Evolutionary conservation across 2,888 invertebrate species (phyloP).

Genomic region (Charanyca ferruginea): DNA sequence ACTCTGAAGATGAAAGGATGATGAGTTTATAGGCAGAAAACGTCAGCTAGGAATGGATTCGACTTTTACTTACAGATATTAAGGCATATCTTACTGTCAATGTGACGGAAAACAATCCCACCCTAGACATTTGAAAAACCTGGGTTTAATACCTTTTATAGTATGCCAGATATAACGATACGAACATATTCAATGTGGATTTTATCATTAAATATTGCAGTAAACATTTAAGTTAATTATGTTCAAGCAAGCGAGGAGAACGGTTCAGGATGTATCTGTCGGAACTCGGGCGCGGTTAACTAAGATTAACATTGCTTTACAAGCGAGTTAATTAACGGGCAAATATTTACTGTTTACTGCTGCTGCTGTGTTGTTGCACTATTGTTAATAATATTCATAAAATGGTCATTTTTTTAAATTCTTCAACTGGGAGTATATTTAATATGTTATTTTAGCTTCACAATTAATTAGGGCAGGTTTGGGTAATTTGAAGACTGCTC

Average conservation of each 20-base stretch:
- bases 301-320: conserved; percentile 39
- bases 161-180: not conserved
- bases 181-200: not conserved
- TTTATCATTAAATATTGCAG: conserved; percentile 16
- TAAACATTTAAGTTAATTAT: conserved; percentile 42
- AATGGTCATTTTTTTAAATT: conserved; percentile 11
- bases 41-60: too few species aligned
- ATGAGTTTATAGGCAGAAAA: too few species aligned
- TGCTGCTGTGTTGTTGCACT: not conserved
- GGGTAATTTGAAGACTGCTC: too few species aligned
- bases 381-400: conserved; percentile 10
- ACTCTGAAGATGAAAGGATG: not conserved
- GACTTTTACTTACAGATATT: too few species aligned
- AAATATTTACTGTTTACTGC: conserved; percentile 12
- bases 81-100: not conserved
- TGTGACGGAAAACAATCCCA: not conserved
- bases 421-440: not conserved
- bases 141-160: too few species aligned
- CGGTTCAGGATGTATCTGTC: conserved; percentile 45
- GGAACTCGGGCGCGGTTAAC: conserved; percentile 40
- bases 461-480: not conserved
- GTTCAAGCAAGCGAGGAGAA: conserved; percentile 45
- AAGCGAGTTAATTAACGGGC: conserved; percentile 35
- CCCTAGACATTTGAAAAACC: not conserved
- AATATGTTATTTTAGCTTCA: not conserved